phyloP scores from a whole-genome alignment of 1,140 invertebrate species.

The Plutomurus gul region DNA sequence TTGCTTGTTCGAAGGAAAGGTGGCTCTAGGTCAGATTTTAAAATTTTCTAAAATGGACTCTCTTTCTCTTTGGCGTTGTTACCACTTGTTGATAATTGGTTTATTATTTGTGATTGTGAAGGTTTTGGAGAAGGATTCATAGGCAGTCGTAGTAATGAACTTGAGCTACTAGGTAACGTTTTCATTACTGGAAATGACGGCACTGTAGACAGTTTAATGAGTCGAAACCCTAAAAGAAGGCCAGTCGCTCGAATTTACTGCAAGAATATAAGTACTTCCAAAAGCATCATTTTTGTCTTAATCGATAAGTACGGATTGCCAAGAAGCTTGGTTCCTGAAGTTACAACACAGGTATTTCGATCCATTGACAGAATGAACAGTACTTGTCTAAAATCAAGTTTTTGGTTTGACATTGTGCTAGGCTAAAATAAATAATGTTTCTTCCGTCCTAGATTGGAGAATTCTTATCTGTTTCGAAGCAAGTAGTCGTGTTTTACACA shows the following conservation, averaged over 20 bases:
- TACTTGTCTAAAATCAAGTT: no score
- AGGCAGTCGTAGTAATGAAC: not conserved
- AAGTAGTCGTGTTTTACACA: slow-evolving; percentile 43
- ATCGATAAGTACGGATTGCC: slow-evolving; percentile 35
- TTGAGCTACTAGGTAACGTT: slow-evolving; percentile 13
- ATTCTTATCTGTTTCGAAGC: not conserved
- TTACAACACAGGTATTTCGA: slow-evolving; percentile 16
- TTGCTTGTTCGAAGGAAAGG: slow-evolving; percentile 43
- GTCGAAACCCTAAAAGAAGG: slow-evolving; percentile 17
- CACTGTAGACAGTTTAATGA: slow-evolving; percentile 36
- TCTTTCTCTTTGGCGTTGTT: not conserved
- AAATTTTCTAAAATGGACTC: not conserved
- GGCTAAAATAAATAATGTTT: not conserved
- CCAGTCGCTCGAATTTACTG: not conserved
- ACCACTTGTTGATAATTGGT: not conserved
- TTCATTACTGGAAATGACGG: slow-evolving; percentile 32
- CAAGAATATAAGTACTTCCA: not conserved
- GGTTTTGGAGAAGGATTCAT: slow-evolving; percentile 43
- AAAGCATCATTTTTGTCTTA: slow-evolving; percentile 35
- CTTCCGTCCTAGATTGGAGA: not conserved
- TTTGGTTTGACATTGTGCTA: no score
- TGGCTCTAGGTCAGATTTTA: slow-evolving; percentile 29
- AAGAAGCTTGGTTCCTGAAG: slow-evolving; percentile 14
- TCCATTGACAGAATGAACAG: not conserved
- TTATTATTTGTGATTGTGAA: not conserved